Evolutionary conservation across 2,888 invertebrate species (phyloP).

Genomic region (Lycia hirtaria): DNA sequence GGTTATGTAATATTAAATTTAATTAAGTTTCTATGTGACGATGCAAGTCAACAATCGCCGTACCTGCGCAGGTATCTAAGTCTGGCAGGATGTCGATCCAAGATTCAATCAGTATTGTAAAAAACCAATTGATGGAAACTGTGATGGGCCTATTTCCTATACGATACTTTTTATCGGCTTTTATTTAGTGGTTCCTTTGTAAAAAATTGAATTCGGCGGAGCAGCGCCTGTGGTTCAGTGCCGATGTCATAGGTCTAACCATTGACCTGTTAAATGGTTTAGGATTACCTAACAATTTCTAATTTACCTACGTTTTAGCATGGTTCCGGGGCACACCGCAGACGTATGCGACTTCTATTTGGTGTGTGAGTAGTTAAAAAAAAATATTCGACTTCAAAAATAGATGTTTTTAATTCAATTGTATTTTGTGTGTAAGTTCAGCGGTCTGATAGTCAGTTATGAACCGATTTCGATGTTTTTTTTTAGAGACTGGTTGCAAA

Average conservation of each 20-base stretch:
- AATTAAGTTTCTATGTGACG: too few relatives aligned
- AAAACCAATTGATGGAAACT: slow-evolving; percentile 58
- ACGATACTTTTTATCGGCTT: slow-evolving; percentile 10
- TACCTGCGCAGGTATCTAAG: neutral
- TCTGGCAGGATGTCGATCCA: slow-evolving; percentile 46
- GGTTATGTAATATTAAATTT: too few relatives aligned
- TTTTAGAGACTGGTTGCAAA: too few relatives aligned
- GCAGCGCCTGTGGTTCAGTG: slow-evolving; percentile 48
- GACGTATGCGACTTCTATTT: too few relatives aligned
- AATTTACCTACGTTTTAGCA: neutral
- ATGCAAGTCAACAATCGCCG: slow-evolving; percentile 19
- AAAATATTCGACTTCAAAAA: too few relatives aligned
- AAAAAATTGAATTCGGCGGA: slow-evolving; percentile 59
- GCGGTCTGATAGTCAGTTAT: too few relatives aligned
- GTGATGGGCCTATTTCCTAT: slow-evolving; percentile 43
- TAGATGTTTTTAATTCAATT: too few relatives aligned
- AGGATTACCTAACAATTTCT: too few relatives aligned
- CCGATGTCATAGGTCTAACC: slow-evolving; percentile 58
- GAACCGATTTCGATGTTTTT: too few relatives aligned
- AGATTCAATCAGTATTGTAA: slow-evolving; percentile 43
- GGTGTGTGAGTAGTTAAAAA: too few relatives aligned
- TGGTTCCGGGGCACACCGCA: too few relatives aligned
- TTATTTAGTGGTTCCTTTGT: slow-evolving; percentile 58
- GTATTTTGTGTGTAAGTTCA: too few relatives aligned
- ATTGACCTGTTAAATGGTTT: slow-evolving; percentile 74